Conservation (phyloP, 2,113 vertebrate species). For the Casuarius casuarius region DNA sequence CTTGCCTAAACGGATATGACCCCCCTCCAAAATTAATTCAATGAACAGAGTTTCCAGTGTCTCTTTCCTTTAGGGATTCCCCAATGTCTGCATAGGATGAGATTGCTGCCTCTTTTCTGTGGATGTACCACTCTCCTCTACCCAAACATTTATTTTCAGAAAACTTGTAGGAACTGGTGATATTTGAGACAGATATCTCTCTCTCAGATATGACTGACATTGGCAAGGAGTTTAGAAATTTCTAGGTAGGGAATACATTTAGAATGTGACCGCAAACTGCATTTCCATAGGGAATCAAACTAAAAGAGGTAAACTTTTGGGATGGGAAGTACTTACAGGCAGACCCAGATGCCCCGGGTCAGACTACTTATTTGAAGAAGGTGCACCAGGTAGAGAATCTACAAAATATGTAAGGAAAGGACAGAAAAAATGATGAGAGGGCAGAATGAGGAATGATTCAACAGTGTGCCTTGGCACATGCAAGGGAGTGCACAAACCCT, state of each 20-base stretch:
- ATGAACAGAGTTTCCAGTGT: background rate
- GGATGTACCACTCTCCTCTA: background rate
- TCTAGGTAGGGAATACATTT: background rate
- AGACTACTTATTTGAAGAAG: background rate
- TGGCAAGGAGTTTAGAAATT: background rate
- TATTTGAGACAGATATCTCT: background rate
- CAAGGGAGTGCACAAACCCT: background rate
- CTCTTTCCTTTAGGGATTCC: background rate
- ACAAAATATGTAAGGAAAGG: background rate
- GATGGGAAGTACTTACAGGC: background rate
- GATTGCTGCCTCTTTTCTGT: background rate
- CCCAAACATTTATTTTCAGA: background rate
- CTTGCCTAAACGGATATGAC: background rate
- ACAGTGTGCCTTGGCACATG: background rate
- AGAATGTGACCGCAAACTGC: background rate
- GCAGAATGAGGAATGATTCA: fast-evolving
- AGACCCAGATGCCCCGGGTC: background rate
- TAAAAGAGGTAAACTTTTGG: background rate
- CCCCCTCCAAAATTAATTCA: background rate
- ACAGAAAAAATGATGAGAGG: background rate
- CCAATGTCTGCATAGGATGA: background rate
- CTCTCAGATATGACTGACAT: background rate
- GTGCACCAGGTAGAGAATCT: fast-evolving
- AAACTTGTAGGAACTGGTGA: background rate
- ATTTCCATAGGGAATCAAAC: background rate